Base-by-base conservation (phyloP, 1,140 invertebrate genomes). In the Wiebesia pumilae region DNA sequence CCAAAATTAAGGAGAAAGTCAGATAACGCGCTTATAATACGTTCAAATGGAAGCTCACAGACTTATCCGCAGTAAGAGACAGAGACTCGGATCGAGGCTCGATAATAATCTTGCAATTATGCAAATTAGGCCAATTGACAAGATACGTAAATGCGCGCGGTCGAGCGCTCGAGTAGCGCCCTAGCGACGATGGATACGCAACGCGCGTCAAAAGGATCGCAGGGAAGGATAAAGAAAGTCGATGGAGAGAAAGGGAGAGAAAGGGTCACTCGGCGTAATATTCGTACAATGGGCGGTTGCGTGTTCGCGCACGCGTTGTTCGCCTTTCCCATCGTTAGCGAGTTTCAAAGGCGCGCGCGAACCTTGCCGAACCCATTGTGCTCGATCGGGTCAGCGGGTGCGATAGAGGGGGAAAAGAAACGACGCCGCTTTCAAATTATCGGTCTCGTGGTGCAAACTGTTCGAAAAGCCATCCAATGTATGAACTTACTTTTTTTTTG, bases 61-160 rank as follows among this genome's bases (percentile, higher is more conserved):
- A 27, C 27, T 62, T 62, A 27, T 4, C 21, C 1, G 3, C 21
- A 27, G 24, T 27, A 24, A 10, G 27, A 62, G 21, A 62, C 3
- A 62, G 19, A 10, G 19, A 16, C 12, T 19, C 54, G 19, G 19
- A 12, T 21, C 2, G 19, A 21, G 19, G 24, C 2, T 3, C 24
- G 27, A 27, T 62, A 62, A 62, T 35, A 73, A 43, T 77, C 73
- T 71, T 33, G 69, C 77, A 81, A 81, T 84, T 73, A 87, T 88
- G 86, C 75, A 86, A 87, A 83, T 86, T 75, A 71, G 77, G 84
- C 75, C 65, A 67, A 86, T 86, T 87, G 83, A 84, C 78, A 35
- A 85, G 69, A 24, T 30, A 69, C 35, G 65, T 4, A 24, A 47
- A 2, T 19, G 19, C 51, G 51, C 10, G 51, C 10, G n/a, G n/a